phyloP scores from a whole-genome alignment of 2,797 vertebrate genomes.

The Danio aesculapii region DNA sequence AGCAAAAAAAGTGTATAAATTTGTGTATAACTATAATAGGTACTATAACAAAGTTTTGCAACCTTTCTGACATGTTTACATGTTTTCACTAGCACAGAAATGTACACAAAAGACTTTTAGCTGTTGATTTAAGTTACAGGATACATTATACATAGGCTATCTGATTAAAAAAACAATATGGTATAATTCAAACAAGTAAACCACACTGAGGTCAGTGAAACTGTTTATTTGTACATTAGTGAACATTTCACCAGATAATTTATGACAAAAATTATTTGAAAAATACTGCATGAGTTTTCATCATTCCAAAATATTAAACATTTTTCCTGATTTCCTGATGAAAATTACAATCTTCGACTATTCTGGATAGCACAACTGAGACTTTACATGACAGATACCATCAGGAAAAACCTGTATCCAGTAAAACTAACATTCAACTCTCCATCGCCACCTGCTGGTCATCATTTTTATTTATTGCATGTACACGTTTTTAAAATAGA shows the following conservation, averaged over 20 bases:
- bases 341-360: background rate
- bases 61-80: background rate
- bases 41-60: too few species aligned
- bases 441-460: constrained; percentile 25
- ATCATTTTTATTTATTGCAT: constrained; percentile 25
- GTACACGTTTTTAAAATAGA: background rate
- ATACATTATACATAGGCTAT: background rate
- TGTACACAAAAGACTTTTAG: too few species aligned
- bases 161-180: background rate
- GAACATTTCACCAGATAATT: background rate
- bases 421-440: background rate
- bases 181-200: background rate
- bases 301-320: background rate
- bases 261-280: background rate
- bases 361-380: background rate
- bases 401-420: background rate
- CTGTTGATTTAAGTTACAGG: background rate
- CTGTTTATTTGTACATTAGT: constrained; percentile 20
- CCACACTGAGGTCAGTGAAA: background rate
- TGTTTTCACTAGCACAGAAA: background rate
- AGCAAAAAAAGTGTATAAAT: too few species aligned
- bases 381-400: background rate
- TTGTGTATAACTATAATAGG: too few species aligned
- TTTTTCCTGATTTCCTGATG: background rate
- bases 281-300: background rate